Conservation (phyloP, 2,113 vertebrate genomes). For the Calyptomena viridis region DNA sequence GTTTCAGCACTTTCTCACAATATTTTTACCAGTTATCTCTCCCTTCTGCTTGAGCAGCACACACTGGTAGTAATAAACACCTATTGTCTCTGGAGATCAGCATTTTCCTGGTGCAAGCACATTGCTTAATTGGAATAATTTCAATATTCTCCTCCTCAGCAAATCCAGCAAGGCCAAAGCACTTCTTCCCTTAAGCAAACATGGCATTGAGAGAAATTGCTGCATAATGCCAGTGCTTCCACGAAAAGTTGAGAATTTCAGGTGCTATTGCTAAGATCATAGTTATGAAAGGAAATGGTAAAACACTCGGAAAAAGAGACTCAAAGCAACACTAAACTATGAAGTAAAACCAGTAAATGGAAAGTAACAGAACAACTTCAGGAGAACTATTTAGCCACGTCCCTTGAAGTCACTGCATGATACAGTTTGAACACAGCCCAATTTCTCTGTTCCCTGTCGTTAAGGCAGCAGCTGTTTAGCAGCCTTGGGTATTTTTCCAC, state of each 20-base stretch:
- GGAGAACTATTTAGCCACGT: neutral
- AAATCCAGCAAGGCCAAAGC: neutral
- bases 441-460: constrained; percentile 13
- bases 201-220: neutral
- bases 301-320: neutral
- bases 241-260: neutral
- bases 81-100: neutral
- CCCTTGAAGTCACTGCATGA: neutral
- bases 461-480: neutral
- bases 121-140: neutral
- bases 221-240: neutral
- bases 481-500: constrained; percentile 38
- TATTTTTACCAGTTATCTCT: neutral
- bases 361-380: neutral
- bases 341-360: neutral
- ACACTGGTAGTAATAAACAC: neutral
- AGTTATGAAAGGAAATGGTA: neutral
- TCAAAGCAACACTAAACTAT: neutral
- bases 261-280: neutral
- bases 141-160: neutral
- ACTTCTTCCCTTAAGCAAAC: neutral
- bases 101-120: neutral
- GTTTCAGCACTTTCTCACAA: neutral
- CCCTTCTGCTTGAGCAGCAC: neutral
- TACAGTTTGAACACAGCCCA: neutral